phyloP scores from a whole-genome alignment of 2,113 vertebrate genomes.

The Pelodiscus sinensis region DNA sequence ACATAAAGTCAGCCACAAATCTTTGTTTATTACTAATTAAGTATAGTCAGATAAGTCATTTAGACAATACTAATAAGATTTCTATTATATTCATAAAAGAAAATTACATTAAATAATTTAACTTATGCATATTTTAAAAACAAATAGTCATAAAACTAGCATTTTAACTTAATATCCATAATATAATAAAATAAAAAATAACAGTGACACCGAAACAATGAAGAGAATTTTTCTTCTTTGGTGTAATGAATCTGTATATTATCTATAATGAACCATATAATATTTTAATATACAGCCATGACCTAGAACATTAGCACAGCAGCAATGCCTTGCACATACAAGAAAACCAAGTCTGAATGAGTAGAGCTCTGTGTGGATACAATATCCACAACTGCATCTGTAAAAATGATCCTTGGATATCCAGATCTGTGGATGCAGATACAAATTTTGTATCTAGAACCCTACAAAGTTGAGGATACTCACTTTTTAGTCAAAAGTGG shows the following conservation, averaged over 20 bases:
- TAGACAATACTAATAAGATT: conserved; percentile 12
- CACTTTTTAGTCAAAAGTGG: too few relatives aligned
- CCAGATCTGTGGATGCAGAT: too few relatives aligned
- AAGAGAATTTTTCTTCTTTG: conserved; percentile 8
- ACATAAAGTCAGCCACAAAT: neutral
- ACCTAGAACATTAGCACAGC: neutral
- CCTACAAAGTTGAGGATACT: too few relatives aligned
- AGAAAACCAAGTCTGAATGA: neutral
- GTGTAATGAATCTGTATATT: neutral
- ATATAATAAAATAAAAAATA: neutral
- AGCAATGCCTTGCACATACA: neutral
- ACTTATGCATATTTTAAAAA: neutral
- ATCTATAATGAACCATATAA: neutral
- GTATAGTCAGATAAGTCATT: conserved; percentile 34
- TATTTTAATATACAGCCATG: neutral
- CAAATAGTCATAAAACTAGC: neutral
- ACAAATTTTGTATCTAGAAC: too few relatives aligned
- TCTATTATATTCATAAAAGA: neutral
- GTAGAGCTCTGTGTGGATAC: too few relatives aligned
- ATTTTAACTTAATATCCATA: conserved; percentile 23
- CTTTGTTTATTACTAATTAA: conserved; percentile 13
- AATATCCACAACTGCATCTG: too few relatives aligned
- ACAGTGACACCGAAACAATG: neutral
- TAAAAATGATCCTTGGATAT: too few relatives aligned
- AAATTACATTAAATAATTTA: conserved; percentile 41